A percentile compares a stretch with the other conserved stretches of the same genome.
phyloP scores from a whole-genome alignment of 2,113 vertebrate species.

The Delphinapterus leucas region DNA sequence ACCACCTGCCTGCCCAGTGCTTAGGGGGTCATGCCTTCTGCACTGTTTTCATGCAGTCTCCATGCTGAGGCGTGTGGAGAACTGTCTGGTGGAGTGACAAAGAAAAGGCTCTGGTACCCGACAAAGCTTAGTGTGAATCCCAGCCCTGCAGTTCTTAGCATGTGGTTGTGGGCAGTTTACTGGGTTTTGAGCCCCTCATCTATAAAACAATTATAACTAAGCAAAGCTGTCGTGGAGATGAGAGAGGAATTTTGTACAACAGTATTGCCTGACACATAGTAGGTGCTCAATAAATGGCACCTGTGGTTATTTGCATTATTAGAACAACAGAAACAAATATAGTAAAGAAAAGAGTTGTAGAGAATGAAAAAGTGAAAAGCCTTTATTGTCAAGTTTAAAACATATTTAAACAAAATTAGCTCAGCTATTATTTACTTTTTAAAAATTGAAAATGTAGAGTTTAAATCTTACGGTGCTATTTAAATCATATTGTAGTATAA shows the following conservation, averaged over 20 bases:
- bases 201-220: not conserved
- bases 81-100: not conserved
- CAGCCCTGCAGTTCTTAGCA: not conserved
- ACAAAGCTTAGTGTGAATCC: not conserved
- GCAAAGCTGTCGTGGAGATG: not conserved
- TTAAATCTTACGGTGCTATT: not conserved
- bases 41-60: not conserved
- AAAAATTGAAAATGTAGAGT: not conserved
- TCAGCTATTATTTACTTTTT: not conserved
- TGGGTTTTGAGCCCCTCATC: not conserved
- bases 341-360: not conserved
- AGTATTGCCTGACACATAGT: not conserved
- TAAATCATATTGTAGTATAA: not conserved
- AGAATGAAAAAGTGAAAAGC: not conserved
- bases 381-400: not conserved
- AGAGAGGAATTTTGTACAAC: not conserved
- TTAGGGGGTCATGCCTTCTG: not conserved
- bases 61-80: not conserved
- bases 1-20: fast-evolving
- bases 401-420: conserved; percentile 19
- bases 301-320: not conserved
- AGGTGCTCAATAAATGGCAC: not conserved
- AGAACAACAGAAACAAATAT: not conserved
- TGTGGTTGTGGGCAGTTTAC: not conserved
- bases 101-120: not conserved